Percentiles rank a stretch among this genome's conserved stretches.
phyloP scores from a whole-genome alignment of 2,888 invertebrate genomes.

The Sminthurides aquaticus region DNA sequence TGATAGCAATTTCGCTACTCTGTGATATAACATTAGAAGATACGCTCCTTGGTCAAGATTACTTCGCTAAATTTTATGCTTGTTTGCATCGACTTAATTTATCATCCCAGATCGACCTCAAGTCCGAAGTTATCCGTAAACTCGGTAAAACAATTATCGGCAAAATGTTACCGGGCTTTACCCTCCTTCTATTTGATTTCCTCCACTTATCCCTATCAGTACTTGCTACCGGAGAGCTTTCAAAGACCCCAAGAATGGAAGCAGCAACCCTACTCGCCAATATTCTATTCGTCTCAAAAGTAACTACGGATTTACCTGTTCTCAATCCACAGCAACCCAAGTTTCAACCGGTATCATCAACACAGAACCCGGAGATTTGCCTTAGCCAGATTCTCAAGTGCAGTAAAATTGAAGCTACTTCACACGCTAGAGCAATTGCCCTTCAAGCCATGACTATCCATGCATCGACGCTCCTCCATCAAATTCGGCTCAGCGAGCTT shows the following conservation, averaged over 20 bases:
- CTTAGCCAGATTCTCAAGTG: constrained; percentile 77
- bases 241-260: constrained; percentile 74
- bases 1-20: constrained; percentile 76
- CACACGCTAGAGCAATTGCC: constrained; percentile 64
- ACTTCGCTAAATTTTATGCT: constrained; percentile 77
- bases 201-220: constrained; percentile 83
- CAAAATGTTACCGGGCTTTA: constrained; percentile 77
- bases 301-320: constrained; percentile 60
- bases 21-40: constrained; percentile 73
- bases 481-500: constrained; percentile 45
- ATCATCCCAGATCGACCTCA: constrained; percentile 15
- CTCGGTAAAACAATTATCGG: constrained; percentile 80
- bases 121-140: constrained; percentile 64
- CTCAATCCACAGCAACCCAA: constrained; percentile 60
- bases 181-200: constrained; percentile 76
- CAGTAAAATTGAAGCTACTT: constrained; percentile 77
- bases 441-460: constrained; percentile 74
- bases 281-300: constrained; percentile 70
- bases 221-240: constrained; percentile 68
- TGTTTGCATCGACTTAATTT: constrained; percentile 48
- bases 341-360: constrained; percentile 56
- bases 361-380: constrained; percentile 59
- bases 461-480: constrained; percentile 59
- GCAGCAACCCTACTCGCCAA: constrained; percentile 84
- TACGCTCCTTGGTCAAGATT: constrained; percentile 60